Conservation (phyloP, 2,888 invertebrate genomes). For the Pheosia gnoma region DNA sequence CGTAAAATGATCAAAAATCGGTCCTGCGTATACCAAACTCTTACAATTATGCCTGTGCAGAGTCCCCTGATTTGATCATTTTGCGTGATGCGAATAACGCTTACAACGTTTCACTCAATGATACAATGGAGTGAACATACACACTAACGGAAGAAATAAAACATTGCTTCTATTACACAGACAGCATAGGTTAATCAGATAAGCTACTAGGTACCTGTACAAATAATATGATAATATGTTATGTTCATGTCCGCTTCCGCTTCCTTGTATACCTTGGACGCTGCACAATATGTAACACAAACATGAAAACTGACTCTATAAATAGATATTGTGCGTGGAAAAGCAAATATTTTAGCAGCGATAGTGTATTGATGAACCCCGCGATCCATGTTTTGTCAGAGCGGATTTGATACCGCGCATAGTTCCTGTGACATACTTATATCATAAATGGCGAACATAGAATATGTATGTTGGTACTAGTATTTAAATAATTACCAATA, state of each 20-base stretch:
- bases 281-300: conserved; percentile 35
- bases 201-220: too few species aligned
- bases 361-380: conserved; percentile 43
- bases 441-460: background rate
- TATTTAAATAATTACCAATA: too few species aligned
- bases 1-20: too few species aligned
- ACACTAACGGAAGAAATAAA: too few species aligned
- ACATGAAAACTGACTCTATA: conserved; percentile 43
- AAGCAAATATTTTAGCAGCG: conserved; percentile 42
- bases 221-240: background rate
- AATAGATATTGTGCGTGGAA: conserved; percentile 45
- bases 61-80: too few species aligned
- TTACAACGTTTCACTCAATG: too few species aligned
- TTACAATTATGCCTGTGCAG: too few species aligned
- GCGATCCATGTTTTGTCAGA: conserved; percentile 34
- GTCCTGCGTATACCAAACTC: too few species aligned
- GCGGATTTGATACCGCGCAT: conserved; percentile 23
- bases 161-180: too few species aligned
- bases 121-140: too few species aligned
- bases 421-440: conserved; percentile 1
- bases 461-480: background rate
- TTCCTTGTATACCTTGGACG: conserved; percentile 5
- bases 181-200: too few species aligned
- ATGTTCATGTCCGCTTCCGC: background rate
- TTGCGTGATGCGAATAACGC: too few species aligned